Percentiles rank a stretch among this genome's conserved stretches.
These are phyloP conservation scores for Seriola quinqueradiata DNA, from an alignment of 2,113 vertebrate species.

Conservation along the genomic window DNA sequence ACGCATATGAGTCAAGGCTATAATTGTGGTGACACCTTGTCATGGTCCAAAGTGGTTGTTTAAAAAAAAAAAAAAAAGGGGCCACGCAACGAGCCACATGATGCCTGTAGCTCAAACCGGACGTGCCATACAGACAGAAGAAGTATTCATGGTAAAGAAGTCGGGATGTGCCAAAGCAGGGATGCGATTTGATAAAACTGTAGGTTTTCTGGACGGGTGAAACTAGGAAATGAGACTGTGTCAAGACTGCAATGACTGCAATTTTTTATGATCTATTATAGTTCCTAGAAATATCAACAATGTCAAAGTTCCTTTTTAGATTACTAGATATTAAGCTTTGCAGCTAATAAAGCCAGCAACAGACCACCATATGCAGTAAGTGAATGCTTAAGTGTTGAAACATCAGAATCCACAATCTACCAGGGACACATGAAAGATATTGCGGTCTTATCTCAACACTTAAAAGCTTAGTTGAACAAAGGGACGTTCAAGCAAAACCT, in stretches of 20 bases:
- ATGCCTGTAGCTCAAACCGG: background rate
- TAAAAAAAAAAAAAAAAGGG: background rate
- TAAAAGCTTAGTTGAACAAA: conserved; percentile 36
- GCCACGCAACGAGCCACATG: background rate
- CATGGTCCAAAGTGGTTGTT: background rate
- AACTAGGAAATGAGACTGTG: background rate
- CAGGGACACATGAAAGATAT: background rate
- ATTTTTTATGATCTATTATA: background rate
- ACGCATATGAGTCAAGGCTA: background rate
- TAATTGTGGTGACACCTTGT: background rate
- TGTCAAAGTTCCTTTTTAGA: background rate
- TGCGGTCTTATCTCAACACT: background rate
- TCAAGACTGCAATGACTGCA: background rate
- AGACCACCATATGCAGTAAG: background rate
- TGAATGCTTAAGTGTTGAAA: conserved; percentile 1
- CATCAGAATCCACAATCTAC: conserved; percentile 3
- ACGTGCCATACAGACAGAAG: background rate
- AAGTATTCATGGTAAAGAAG: background rate
- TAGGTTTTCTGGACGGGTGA: background rate
- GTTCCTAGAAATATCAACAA: background rate
- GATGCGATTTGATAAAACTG: background rate
- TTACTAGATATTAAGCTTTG: background rate
- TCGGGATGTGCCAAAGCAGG: background rate
- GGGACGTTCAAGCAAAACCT: conserved; percentile 20
- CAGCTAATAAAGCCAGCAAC: background rate